A percentile compares a stretch with the other conserved stretches of the same genome.
Conservation (phyloP, 2,888 invertebrate species). For the Melolontha melolontha region DNA sequence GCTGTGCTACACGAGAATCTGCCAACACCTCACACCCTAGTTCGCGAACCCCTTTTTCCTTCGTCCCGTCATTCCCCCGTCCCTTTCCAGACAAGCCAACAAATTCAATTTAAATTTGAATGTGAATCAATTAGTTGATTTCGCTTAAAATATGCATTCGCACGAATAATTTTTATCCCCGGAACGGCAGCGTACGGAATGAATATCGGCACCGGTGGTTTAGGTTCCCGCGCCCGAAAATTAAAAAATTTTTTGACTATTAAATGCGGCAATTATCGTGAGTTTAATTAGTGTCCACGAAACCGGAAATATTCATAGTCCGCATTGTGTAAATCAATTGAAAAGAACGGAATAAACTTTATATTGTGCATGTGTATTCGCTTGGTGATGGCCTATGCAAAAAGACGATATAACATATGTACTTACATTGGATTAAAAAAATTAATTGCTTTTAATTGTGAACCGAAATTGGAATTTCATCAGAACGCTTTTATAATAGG, state of each 20-base stretch:
- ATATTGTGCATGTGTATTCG: background rate
- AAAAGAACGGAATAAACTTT: conserved; percentile 7
- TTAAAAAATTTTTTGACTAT: conserved; percentile 42
- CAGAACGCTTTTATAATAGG: no score
- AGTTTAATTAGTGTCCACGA: conserved; percentile 42
- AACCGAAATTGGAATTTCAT: no score
- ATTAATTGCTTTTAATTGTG: no score
- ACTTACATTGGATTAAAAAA: no score
- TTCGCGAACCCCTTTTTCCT: conserved; percentile 24
- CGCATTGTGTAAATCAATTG: conserved; percentile 37
- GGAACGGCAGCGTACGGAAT: conserved; percentile 28
- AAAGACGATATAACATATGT: no score
- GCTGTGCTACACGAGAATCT: conserved; percentile 25
- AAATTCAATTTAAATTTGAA: conserved; percentile 52
- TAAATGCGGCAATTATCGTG: conserved; percentile 42
- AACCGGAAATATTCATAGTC: conserved; percentile 38
- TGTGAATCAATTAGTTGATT: conserved; percentile 48
- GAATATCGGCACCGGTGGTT: conserved; percentile 22
- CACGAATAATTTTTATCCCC: conserved; percentile 43
- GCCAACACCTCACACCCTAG: conserved; percentile 34
- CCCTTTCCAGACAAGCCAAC: conserved; percentile 25
- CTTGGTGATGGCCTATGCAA: no score
- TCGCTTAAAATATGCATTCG: conserved; percentile 43
- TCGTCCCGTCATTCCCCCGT: conserved; percentile 15
- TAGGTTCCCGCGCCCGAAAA: conserved; percentile 15